Percentiles rank a stretch among this genome's conserved stretches.
Conservation (phyloP, 2,113 vertebrate species). For the Stigmatopora nigra region DNA sequence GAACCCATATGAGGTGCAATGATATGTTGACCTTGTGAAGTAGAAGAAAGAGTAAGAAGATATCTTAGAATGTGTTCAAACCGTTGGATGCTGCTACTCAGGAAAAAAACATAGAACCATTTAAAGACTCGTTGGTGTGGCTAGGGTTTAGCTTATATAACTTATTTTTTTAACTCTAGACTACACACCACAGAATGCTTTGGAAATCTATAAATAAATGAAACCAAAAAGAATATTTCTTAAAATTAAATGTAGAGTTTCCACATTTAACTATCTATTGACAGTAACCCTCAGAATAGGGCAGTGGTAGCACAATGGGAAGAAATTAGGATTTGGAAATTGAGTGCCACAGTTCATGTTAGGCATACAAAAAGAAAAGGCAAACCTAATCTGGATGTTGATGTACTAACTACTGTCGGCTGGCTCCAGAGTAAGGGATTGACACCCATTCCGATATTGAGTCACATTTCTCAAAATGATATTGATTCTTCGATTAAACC, state of each 20-base stretch:
- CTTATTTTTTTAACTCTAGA: neutral
- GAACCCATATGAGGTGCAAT: constrained; percentile 9
- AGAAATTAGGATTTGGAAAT: neutral
- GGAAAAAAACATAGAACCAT: neutral
- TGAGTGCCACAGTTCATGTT: neutral
- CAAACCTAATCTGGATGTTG: neutral
- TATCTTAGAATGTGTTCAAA: neutral
- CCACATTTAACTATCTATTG: neutral
- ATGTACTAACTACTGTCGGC: neutral
- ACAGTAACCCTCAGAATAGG: neutral
- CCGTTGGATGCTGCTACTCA: neutral
- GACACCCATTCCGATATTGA: neutral
- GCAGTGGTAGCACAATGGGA: neutral
- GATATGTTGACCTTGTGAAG: constrained; percentile 13
- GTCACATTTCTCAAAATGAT: neutral
- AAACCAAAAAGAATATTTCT: neutral
- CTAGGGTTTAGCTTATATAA: neutral
- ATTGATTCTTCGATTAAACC: neutral
- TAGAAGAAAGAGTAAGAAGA: neutral
- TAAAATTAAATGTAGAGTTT: neutral
- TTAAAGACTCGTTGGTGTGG: neutral
- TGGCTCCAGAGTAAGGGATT: neutral
- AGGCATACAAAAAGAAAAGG: neutral
- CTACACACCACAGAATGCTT: neutral
- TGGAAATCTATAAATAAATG: neutral